Conservation (phyloP, 2,113 vertebrate species). For the Embiotoca jacksoni region DNA sequence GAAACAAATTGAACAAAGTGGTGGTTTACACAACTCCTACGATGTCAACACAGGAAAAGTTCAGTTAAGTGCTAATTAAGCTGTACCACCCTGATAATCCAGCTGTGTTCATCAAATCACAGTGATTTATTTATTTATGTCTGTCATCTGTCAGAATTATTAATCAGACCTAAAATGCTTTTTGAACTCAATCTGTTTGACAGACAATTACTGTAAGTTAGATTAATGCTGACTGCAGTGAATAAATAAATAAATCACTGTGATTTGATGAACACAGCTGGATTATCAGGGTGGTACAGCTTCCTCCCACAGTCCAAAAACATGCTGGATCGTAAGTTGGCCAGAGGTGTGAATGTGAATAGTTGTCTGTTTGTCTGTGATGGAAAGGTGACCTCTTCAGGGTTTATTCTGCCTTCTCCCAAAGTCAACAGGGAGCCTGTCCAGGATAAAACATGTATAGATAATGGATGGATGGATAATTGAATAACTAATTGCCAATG, state of each 20-base stretch:
- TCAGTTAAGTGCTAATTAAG: neutral
- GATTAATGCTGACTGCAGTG: neutral
- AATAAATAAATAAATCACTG: neutral
- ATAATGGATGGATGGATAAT: no score
- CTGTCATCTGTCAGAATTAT: neutral
- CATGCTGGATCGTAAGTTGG: no score
- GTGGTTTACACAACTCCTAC: neutral
- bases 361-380: no score
- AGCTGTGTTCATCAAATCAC: neutral
- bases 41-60: neutral
- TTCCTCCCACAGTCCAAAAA: no score
- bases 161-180: neutral
- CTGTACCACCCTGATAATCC: no score
- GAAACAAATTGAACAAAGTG: neutral
- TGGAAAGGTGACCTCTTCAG: no score
- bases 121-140: neutral
- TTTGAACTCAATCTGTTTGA: neutral
- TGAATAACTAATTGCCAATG: no score
- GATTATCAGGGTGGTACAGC: neutral
- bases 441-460: no score
- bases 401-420: no score
- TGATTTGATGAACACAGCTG: neutral
- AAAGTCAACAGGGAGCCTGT: no score
- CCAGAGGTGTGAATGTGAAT: no score
- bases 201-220: neutral